Conservation (phyloP, 2,888 invertebrate genomes). For the Hypomecis punctinalis region DNA sequence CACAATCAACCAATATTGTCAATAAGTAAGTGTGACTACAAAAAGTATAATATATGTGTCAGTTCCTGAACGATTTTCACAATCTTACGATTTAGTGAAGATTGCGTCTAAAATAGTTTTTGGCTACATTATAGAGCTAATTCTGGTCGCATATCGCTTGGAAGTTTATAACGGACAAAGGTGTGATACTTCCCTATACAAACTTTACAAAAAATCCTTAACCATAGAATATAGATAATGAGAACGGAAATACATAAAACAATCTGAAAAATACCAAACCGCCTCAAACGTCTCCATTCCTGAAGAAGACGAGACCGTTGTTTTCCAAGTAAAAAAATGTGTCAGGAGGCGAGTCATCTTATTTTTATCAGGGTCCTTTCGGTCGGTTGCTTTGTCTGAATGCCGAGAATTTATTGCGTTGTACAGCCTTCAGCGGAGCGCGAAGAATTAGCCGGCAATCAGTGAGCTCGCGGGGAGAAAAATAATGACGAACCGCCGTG, state of each 20-base stretch:
- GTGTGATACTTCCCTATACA: no score
- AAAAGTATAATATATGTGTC: no score
- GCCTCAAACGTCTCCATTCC: constrained; percentile 27
- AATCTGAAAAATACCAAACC: constrained; percentile 13
- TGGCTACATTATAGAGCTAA: no score
- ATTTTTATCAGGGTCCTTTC: constrained; percentile 79
- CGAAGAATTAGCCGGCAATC: constrained; percentile 73
- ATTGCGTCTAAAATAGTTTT: no score
- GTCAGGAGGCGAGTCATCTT: constrained; percentile 72
- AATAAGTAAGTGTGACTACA: no score
- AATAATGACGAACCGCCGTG: constrained; percentile 27
- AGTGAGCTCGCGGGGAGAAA: constrained; percentile 29
- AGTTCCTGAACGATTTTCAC: no score
- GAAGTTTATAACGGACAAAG: no score
- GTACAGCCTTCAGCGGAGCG: constrained; percentile 75
- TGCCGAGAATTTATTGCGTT: constrained; percentile 80
- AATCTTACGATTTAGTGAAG: no score
- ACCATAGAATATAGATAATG: not conserved
- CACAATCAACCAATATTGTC: no score
- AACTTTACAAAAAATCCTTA: no score
- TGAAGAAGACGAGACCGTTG: constrained; percentile 52
- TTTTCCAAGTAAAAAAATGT: constrained; percentile 74
- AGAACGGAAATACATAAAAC: not conserved
- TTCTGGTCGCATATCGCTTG: no score
- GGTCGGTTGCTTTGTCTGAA: constrained; percentile 75